A percentile compares a stretch with the other conserved stretches of the same genome.
Evolutionary conservation across 2,888 invertebrate species (phyloP).

Genomic region (Gymnosoma rotundatum): DNA sequence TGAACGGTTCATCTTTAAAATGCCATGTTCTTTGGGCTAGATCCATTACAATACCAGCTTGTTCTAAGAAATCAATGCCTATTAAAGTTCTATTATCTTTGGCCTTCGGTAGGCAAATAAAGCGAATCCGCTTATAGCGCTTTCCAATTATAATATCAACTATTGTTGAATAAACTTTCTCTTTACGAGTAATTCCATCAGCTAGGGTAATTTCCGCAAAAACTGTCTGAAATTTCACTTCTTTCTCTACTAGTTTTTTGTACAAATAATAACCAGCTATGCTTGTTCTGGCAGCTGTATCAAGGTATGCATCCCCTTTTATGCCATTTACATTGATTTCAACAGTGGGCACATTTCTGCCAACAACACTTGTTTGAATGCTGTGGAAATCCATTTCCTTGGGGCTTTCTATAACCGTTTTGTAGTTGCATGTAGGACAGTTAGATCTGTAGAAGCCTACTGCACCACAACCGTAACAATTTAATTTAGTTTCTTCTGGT

Average conservation of each 20-base stretch:
- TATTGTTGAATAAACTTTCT: slow-evolving; percentile 50
- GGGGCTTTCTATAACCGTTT: slow-evolving; percentile 16
- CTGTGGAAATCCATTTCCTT: slow-evolving; percentile 34
- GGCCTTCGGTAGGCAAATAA: too few species aligned
- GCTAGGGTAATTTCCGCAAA: slow-evolving; percentile 64
- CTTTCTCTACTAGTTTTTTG: slow-evolving; percentile 40
- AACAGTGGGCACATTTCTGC: slow-evolving; percentile 63
- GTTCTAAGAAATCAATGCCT: too few species aligned
- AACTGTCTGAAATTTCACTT: slow-evolving; percentile 50
- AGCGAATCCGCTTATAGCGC: slow-evolving; percentile 50
- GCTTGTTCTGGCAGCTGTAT: slow-evolving; percentile 65
- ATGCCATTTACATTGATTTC: slow-evolving; percentile 55
- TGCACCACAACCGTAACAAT: slow-evolving; percentile 51
- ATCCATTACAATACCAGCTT: too few species aligned
- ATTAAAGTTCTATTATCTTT: too few species aligned
- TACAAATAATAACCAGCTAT: slow-evolving; percentile 58
- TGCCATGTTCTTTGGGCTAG: too few species aligned
- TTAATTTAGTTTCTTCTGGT: slow-evolving; percentile 16
- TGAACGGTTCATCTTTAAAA: too few species aligned
- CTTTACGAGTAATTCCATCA: slow-evolving; percentile 39
- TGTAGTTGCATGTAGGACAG: slow-evolving; percentile 44
- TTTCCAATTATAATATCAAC: slow-evolving; percentile 48
- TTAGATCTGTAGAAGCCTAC: slow-evolving; percentile 39
- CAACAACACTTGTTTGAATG: slow-evolving; percentile 38
- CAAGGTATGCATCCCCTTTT: slow-evolving; percentile 59